A percentile compares a stretch with the other conserved stretches of the same genome.
These are phyloP conservation scores for Semaprochilodus insignis DNA, from an alignment of 2,797 vertebrate species.

Conservation along the genomic window DNA sequence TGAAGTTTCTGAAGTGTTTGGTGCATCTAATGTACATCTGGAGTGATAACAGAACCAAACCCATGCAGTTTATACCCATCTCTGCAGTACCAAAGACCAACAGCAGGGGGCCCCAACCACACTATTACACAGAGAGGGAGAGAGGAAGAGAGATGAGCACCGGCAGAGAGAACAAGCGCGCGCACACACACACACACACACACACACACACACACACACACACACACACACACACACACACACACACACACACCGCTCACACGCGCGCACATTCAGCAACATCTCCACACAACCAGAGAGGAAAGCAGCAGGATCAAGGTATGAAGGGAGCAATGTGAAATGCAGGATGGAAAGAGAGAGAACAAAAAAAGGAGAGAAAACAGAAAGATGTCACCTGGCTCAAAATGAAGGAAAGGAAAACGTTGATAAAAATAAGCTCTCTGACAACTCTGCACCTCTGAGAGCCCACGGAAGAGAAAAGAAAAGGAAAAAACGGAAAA, in stretches of 20 bases:
- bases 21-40: conserved; percentile 27
- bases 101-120: conserved; percentile 83
- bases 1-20: neutral
- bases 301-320: neutral
- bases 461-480: conserved; percentile 75
- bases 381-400: conserved; percentile 89
- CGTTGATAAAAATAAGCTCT: conserved; percentile 97
- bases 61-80: conserved; percentile 87
- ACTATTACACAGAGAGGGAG: conserved; percentile 83
- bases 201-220: conserved; percentile 24
- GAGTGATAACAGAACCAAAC: conserved; percentile 76
- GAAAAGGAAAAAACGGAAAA: conserved; percentile 71
- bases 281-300: neutral
- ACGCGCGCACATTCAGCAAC: neutral
- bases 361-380: conserved; percentile 38
- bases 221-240: conserved; percentile 43
- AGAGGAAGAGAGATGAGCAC: conserved; percentile 76
- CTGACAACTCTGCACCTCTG: conserved; percentile 93
- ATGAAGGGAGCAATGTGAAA: conserved; percentile 3
- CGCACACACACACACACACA: conserved; percentile 40
- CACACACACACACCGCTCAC: conserved; percentile 40
- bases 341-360: conserved; percentile 32
- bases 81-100: conserved; percentile 83
- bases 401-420: conserved; percentile 95
- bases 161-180: conserved; percentile 59